phyloP scores from a whole-genome alignment of 2,888 invertebrate genomes.

The Abrostola tripartita region DNA sequence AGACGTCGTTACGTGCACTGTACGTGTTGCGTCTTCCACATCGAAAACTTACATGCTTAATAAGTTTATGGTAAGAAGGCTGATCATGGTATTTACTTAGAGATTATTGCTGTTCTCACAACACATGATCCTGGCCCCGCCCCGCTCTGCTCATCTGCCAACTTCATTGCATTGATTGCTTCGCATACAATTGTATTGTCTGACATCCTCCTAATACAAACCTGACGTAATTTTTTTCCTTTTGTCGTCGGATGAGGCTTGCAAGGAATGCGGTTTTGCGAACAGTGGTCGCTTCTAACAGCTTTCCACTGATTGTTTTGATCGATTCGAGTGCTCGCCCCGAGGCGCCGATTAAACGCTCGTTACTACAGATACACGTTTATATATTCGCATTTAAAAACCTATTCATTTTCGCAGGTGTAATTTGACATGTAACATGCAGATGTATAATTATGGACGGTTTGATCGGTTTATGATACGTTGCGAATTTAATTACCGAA shows the following conservation, averaged over 20 bases:
- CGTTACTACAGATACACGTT: constrained; percentile 64
- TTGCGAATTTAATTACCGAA: constrained; percentile 38
- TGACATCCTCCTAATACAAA: constrained; percentile 25
- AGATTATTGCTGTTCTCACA: no score
- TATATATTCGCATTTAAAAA: constrained; percentile 62
- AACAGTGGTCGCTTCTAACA: constrained; percentile 64
- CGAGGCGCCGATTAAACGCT: constrained; percentile 68
- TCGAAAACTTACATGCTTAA: no score
- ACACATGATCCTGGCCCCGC: no score
- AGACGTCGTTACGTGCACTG: no score
- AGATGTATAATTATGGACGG: constrained; percentile 39
- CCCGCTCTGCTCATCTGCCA: no score
- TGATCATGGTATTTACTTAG: no score
- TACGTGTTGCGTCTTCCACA: no score
- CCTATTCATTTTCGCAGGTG: constrained; percentile 59
- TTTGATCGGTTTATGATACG: constrained; percentile 22
- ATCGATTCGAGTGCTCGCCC: constrained; percentile 66
- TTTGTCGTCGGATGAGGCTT: constrained; percentile 61
- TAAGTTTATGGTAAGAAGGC: no score
- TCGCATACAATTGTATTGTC: not conserved
- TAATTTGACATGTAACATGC: constrained; percentile 53
- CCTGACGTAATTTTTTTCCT: constrained; percentile 62
- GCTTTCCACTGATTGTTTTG: constrained; percentile 77
- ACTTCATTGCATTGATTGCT: no score
- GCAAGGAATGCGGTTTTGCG: constrained; percentile 75